Base-by-base conservation (phyloP, 2,888 invertebrate genomes). In the Allacma fusca region DNA sequence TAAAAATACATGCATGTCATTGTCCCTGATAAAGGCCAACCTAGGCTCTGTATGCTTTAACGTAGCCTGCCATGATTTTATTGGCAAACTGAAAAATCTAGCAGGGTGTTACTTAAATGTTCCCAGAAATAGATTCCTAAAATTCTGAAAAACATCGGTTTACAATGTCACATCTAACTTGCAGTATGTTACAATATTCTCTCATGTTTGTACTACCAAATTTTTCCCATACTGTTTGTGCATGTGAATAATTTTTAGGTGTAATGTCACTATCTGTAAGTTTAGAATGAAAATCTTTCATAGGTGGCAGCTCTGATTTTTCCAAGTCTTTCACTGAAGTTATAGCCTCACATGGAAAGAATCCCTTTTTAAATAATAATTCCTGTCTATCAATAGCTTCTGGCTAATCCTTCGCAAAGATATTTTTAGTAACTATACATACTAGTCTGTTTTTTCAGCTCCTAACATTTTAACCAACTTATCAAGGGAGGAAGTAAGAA, bases 131-230 rank as follows among this genome's bases (percentile, higher is more conserved):
- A 40, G n/a, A 16, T 29, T 21, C 9, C 69, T n/a, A 21, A 29
- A 40, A 40, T 69, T 69, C 40, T 40, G n/a, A 21, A 40, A 69
- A 34, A 21, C 13, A 23, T 40, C 34, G 19, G 23, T 12, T 9
- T 34, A 21, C 12, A 40, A 23, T 9, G 12, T 5, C 9, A 40
- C 69, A 40, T 69, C 69, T 23, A 69, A 40, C 7, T 13, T 9
- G 43, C 69, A 29, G 21, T 69, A 69, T 21, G 23, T 59, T 23
- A n/a, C n/a, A n/a, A n/a, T n/a, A n/a, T n/a, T n/a, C n/a, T n/a
- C n/a, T n/a, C n/a, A n/a, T n/a, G n/a, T n/a, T n/a, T n/a, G n/a
- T n/a, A n/a, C n/a, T n/a, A n/a, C n/a, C n/a, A n/a, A n/a, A n/a
- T n/a, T n/a, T n/a, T n/a, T n/a, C n/a, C n/a, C n/a, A n/a, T n/a